Percentiles rank a stretch among this genome's conserved stretches.
Conservation (phyloP, 2,113 vertebrate species). For the Apeltes quadracus region DNA sequence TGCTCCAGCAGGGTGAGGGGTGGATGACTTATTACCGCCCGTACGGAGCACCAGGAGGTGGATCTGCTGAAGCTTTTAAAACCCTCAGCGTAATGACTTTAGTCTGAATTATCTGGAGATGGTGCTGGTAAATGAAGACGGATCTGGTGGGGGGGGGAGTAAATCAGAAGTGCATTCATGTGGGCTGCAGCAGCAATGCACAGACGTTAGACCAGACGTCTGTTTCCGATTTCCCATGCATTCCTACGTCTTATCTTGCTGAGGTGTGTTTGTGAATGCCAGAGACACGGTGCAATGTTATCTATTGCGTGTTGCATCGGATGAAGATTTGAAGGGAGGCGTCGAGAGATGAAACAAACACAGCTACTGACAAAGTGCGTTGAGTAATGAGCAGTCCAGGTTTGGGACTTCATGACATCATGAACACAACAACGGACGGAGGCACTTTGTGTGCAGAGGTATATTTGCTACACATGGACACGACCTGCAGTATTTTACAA, state of each 20-base stretch:
- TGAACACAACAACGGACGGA: background rate
- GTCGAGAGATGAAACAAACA: background rate
- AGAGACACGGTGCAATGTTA: background rate
- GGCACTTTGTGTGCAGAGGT: no score
- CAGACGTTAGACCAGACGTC: background rate
- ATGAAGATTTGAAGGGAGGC: background rate
- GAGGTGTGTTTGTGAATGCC: background rate
- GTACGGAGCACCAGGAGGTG: constrained; percentile 24
- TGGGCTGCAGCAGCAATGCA: background rate
- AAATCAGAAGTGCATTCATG: background rate
- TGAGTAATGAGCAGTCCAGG: background rate
- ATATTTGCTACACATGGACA: background rate
- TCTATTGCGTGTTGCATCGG: no score
- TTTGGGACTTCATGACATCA: background rate
- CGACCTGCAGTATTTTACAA: background rate
- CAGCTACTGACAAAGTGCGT: no score
- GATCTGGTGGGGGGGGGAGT: constrained; percentile 17
- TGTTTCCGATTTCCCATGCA: background rate
- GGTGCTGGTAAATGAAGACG: constrained; percentile 43
- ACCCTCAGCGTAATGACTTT: constrained; percentile 50
- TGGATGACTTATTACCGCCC: constrained; percentile 46
- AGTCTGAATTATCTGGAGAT: constrained; percentile 48
- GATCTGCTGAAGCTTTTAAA: constrained; percentile 56
- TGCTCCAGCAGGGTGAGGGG: constrained; percentile 11
- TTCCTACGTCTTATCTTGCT: background rate